A percentile compares a stretch with the other conserved stretches of the same genome.
Evolutionary conservation across 2,113 vertebrate genomes (phyloP).

Genomic region (Phrynosoma platyrhinos): DNA sequence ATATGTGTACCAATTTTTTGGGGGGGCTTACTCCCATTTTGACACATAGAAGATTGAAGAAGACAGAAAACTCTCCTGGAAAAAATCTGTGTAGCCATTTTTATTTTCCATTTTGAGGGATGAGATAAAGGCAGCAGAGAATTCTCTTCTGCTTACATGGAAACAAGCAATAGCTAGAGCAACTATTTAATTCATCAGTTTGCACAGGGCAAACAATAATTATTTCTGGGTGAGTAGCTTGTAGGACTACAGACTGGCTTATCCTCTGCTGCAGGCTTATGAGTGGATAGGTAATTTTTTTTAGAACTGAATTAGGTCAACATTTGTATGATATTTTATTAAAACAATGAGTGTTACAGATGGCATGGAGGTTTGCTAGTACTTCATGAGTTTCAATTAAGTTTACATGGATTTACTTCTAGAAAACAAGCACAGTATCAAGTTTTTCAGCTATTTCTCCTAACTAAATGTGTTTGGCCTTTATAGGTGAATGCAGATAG

Average conservation of each 20-base stretch:
- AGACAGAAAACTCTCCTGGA: not conserved
- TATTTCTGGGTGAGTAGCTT: not conserved
- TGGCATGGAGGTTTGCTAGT: not conserved
- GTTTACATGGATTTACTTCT: not conserved
- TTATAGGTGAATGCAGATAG: too few relatives aligned
- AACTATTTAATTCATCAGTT: not conserved
- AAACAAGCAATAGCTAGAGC: not conserved
- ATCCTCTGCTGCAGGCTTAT: not conserved
- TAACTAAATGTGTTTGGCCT: too few relatives aligned
- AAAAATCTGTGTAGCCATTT: not conserved
- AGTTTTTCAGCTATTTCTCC: too few relatives aligned
- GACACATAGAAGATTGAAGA: too few relatives aligned
- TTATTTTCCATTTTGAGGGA: not conserved
- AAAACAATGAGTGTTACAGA: not conserved
- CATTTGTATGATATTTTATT: not conserved
- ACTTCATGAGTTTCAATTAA: not conserved
- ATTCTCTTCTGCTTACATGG: not conserved
- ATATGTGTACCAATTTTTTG: not conserved
- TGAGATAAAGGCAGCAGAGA: not conserved
- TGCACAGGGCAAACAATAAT: not conserved
- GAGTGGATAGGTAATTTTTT: too few relatives aligned
- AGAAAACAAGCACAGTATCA: not conserved
- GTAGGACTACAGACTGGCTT: not conserved
- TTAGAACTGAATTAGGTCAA: not conserved
- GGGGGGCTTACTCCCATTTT: too few relatives aligned